Base-by-base conservation (phyloP, 92 coral and sea anemone genomes). In the Nematostella vectensis region DNA sequence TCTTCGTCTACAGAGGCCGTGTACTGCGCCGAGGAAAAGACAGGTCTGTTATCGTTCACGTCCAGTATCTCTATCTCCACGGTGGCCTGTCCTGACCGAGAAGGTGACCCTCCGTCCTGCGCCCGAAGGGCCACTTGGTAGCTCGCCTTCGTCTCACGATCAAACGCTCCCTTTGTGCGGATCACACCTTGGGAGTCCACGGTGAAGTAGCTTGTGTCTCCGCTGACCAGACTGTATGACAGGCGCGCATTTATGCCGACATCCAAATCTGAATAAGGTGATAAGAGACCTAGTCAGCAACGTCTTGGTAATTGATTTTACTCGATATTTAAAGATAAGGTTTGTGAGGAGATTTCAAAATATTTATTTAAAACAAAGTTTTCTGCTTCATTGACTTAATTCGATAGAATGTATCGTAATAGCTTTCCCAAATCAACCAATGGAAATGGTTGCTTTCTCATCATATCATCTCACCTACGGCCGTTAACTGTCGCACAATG, bases 391-490 rank as follows among this genome's bases (percentile, higher is more conserved):
- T n/a, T n/a, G n/a, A n/a, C n/a, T n/a, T n/a, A n/a, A n/a, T n/a
- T n/a, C n/a, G n/a, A n/a, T n/a, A n/a, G n/a, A n/a, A n/a, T n/a
- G n/a, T n/a, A n/a, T n/a, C n/a, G n/a, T n/a, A n/a, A n/a, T n/a
- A n/a, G n/a, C n/a, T n/a, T n/a, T n/a, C n/a, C n/a, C n/a, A n/a
- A n/a, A n/a, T n/a, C n/a, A n/a, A n/a, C n/a, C n/a, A n/a, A n/a
- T n/a, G n/a, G n/a, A n/a, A n/a, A n/a, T n/a, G n/a, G n/a, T n/a
- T n/a, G n/a, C n/a, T n/a, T n/a, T n/a, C n/a, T n/a, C n/a, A n/a
- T n/a, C n/a, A n/a, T n/a, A n/a, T n/a, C n/a, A n/a, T n/a, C 75
- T 75, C 58, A 93, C 99, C 99, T 44, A 58, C 28, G 2, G 99
- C 99, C 24, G 78, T 63, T 1, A 93, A 93, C 67, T 82, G 85